Evolutionary conservation across 2,888 invertebrate genomes (phyloP).

Genomic region (Cancer borealis): DNA sequence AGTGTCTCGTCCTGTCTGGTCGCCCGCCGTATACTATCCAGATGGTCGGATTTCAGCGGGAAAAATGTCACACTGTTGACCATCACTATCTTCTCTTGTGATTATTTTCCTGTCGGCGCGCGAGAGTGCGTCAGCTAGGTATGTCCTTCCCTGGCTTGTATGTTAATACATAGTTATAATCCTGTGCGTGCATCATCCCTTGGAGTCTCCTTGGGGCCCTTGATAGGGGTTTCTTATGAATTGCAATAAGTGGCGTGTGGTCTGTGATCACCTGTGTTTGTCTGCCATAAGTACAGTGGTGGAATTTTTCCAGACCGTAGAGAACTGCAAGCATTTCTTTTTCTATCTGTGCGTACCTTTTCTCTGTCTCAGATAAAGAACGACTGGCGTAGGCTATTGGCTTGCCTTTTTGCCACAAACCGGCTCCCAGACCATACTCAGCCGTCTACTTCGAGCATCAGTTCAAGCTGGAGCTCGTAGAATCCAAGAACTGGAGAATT

Average conservation of each 20-base stretch:
- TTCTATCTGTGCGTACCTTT: background rate
- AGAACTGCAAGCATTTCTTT: background rate
- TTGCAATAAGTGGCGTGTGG: background rate
- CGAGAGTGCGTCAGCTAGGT: background rate
- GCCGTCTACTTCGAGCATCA: background rate
- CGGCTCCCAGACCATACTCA: background rate
- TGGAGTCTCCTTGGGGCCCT: constrained; percentile 17
- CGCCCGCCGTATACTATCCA: background rate
- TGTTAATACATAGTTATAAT: background rate
- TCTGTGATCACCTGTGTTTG: background rate
- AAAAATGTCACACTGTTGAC: background rate
- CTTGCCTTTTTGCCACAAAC: background rate
- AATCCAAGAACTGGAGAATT: constrained; percentile 23
- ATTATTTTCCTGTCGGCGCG: no score
- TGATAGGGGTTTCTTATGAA: background rate
- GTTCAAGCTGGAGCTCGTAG: background rate
- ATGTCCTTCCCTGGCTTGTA: constrained; percentile 41
- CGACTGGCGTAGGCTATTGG: background rate
- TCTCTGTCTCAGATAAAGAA: background rate
- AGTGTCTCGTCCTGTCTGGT: background rate
- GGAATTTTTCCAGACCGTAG: background rate
- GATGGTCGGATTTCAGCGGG: background rate
- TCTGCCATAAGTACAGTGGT: background rate
- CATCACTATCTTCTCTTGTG: background rate
- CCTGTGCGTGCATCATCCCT: background rate